Base-by-base conservation (phyloP, 2,888 invertebrate genomes). In the Cosmorhoe ocellata region DNA sequence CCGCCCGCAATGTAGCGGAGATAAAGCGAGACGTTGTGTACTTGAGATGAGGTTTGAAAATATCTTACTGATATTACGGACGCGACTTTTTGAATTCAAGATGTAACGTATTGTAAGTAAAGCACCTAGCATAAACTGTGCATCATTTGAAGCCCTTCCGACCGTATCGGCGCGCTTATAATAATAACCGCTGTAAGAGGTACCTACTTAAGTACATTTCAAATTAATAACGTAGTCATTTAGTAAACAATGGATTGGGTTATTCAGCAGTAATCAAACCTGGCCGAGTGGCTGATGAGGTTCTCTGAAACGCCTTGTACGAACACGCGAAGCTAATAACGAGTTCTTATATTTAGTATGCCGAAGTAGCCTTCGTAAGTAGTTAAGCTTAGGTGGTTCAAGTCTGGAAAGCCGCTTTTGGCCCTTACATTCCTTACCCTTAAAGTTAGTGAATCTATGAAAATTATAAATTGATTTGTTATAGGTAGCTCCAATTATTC, bases 111-210 rank as follows among this genome's bases (percentile, higher is more conserved):
- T n/a, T n/a, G n/a, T n/a, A n/a, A n/a, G n/a, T 18, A 18, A 18
- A 18, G 18, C 48, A 53, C 57, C 44, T 40, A 36, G 14, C 32
- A 36, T 32, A 40, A 28, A 44, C 38, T 38, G 37, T 56, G 53
- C 59, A 51, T 59, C 57, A 57, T 59, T 57, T 57, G 47, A 41
- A 41, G 52, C 44, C 39, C 50, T 30, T 18, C 36, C 37, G 51
- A 53, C 52, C 58, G 55, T 53, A 56, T 53, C 51, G 58, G 33
- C 51, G 41, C 55, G 47, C 52, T 49, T 51, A 36, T 41, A 27
- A 27, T 41, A 36, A 38, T 42, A 42, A 46, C 32, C 28, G 36
- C 38, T 26, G 11, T 27, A n/a, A n/a, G n/a, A 28, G 28, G 5
- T 9, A 32, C 4, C n/a, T 22, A 37, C 34, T 28, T 27, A 28